Evolutionary conservation across 2,797 vertebrate genomes (phyloP), one percentile per base, ranked within the genome.

Genomic region (Alca torda): DNA sequence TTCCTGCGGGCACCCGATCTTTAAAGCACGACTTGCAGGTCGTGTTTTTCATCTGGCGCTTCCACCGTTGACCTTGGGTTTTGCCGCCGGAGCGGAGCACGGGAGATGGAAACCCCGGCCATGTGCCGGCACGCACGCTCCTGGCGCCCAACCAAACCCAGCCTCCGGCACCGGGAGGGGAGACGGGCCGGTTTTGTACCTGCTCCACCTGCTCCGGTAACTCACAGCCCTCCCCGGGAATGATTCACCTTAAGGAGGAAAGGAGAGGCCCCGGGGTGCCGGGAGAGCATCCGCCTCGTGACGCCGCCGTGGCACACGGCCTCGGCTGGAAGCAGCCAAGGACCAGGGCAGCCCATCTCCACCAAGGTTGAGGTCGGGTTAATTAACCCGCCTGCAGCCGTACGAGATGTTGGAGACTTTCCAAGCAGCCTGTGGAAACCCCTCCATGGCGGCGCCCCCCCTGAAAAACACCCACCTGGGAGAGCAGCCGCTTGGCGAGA

Each of bases 1-100:
- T 63, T 20, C 75, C 48, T 0, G 0, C 10, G 59, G 57, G 5
- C 1, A 2, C 28, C 17, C 1, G 4, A 10, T 7, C 5, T 74
- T 37, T 21, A 5, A 57, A 68, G 50, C 39, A 21, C 0, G 1
- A 33, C 23, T 37, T 25, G 24, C 25, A 54, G 63, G 63, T 69
- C 1, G 0, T 39, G 51, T 8, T 5, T 82, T 89, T 78, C 2
- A 41, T 43, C 43, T 72, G 12, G 56, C 13, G 1, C 4, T 75
- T 41, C 65, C 35, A 13, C 51, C 35, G 24, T 3, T 21, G 65
- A 43, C 39, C 70, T 51, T 2, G 35, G 53, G 11, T 64, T 64
- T 74, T 63, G 54, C 59, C 59, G 23, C 35, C 4, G 11, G 19
- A 72, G 63, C 4, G 10, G 19, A 72, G 63, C 67, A 6, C 0